These are phyloP conservation scores for Ciconia nigra DNA, from an alignment of 2,797 vertebrate genomes.

Conservation along the genomic window DNA sequence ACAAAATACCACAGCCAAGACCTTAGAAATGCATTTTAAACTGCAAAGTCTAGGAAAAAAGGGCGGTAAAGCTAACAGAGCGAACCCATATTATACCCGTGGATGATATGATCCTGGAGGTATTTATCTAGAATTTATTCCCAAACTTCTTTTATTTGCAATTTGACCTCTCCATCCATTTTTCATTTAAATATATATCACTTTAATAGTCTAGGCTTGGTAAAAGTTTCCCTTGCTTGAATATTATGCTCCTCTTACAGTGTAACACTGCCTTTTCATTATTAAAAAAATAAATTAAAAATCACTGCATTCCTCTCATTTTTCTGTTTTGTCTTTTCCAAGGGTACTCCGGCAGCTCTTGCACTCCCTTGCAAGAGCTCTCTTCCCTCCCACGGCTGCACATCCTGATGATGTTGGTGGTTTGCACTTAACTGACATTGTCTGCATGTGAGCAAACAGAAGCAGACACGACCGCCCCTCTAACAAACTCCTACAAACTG, in stretches of 20 bases:
- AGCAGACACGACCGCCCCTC: constrained; percentile 46
- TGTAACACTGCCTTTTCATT: accelerated
- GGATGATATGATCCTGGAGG: accelerated
- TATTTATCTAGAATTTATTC: neutral
- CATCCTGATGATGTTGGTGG: neutral
- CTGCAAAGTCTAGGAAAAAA: neutral
- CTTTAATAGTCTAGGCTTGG: neutral
- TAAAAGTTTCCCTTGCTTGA: neutral
- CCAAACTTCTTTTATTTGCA: neutral
- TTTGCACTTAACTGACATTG: neutral
- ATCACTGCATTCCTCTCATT: accelerated
- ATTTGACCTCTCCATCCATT: neutral
- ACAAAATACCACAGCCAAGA: neutral
- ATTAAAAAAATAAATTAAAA: neutral
- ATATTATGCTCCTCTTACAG: neutral
- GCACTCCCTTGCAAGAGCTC: neutral
- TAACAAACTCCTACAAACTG: constrained; percentile 73
- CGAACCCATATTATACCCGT: accelerated
- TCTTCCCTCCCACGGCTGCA: neutral
- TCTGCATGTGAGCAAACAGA: constrained; percentile 32
- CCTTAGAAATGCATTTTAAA: neutral
- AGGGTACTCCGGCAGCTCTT: neutral
- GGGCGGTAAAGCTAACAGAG: neutral
- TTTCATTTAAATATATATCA: neutral
- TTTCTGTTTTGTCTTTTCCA: neutral